These are phyloP conservation scores for Pogonocichla stellata DNA, from an alignment of 2,113 vertebrate species.

Conservation along the genomic window DNA sequence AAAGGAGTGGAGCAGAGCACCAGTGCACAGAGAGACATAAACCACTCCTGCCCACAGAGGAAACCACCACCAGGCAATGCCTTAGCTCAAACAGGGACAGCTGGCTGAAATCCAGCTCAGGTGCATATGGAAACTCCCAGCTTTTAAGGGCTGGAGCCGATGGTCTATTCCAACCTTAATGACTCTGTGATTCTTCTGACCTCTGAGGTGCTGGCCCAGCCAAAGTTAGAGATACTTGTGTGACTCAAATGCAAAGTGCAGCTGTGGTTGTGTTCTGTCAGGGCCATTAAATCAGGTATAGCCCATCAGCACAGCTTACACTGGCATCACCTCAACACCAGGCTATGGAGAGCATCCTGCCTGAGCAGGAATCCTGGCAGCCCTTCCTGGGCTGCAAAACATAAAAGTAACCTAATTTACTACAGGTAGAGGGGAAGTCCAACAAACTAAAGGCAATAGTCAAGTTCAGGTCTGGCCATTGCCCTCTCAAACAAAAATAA, in stretches of 20 bases:
- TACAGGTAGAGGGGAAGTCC: not conserved
- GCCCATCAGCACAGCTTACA: not conserved
- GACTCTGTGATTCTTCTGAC: not conserved
- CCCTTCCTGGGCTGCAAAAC: not conserved
- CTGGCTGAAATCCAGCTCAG: not conserved
- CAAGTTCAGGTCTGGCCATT: not conserved
- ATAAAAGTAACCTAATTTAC: not conserved
- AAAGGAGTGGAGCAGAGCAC: not conserved
- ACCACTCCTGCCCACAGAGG: not conserved
- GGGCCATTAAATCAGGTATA: not conserved
- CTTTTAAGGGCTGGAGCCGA: not conserved
- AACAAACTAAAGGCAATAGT: not conserved
- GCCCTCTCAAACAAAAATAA: not conserved
- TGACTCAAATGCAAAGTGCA: not conserved
- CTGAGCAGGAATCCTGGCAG: not conserved
- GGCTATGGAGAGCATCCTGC: not conserved
- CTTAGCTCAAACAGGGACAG: not conserved
- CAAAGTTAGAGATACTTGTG: rapidly evolving
- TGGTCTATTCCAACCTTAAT: not conserved
- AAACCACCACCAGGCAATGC: not conserved
- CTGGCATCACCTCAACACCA: not conserved
- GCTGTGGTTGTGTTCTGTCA: not conserved
- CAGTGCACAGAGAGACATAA: not conserved
- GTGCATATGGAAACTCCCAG: not conserved
- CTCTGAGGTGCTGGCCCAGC: not conserved